Percentiles rank a stretch among this genome's conserved stretches.
Conservation (phyloP, 2,797 vertebrate genomes). For the Mycteria americana region DNA sequence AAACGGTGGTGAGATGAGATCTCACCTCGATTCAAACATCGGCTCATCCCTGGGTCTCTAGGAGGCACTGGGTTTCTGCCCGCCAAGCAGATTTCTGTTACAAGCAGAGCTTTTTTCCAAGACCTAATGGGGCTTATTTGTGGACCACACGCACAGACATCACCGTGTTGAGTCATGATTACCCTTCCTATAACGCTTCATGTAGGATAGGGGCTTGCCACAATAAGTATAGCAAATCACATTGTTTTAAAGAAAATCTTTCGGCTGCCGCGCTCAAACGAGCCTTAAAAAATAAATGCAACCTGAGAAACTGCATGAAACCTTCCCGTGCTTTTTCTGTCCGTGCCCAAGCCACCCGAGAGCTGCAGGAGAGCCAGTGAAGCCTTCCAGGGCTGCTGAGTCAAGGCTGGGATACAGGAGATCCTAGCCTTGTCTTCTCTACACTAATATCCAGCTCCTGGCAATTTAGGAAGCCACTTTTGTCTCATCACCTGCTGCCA, state of each 20-base stretch:
- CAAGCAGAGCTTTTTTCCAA: background rate
- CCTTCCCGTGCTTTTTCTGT: background rate
- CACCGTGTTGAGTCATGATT: background rate
- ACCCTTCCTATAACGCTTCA: background rate
- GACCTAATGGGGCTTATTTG: background rate
- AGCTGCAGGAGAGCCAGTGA: background rate
- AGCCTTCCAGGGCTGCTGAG: background rate
- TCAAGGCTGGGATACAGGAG: background rate
- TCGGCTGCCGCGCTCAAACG: fast-evolving
- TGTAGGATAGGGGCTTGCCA: background rate
- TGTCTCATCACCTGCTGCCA: background rate
- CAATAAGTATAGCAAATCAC: background rate
- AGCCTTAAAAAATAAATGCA: background rate
- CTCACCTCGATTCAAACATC: background rate
- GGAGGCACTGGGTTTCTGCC: background rate
- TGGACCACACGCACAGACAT: background rate
- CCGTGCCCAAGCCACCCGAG: fast-evolving
- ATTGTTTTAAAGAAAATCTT: background rate
- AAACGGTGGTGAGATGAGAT: background rate
- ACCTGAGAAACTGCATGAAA: background rate
- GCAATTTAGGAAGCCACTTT: background rate
- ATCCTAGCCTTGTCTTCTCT: fast-evolving
- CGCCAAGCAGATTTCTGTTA: background rate
- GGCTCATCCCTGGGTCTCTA: background rate
- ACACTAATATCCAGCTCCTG: background rate